phyloP scores from a whole-genome alignment of 2,888 invertebrate species.

The Cheilosia impressa region DNA sequence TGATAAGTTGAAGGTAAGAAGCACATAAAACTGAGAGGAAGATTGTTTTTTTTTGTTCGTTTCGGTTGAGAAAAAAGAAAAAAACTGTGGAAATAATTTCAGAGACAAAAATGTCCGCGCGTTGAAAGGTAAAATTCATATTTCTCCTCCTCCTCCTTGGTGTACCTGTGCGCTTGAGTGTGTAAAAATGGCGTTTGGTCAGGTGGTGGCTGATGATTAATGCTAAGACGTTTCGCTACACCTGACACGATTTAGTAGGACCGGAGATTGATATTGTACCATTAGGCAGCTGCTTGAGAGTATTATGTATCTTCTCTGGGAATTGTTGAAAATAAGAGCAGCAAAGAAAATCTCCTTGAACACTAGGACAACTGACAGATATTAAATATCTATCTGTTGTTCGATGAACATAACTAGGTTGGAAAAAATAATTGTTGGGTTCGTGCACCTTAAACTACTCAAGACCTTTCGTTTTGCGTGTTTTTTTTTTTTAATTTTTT shows the following conservation, averaged over 20 bases:
- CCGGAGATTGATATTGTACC: not conserved
- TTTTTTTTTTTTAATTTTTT: too few species aligned
- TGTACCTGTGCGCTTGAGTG: constrained; percentile 16
- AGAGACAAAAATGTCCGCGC: constrained; percentile 50
- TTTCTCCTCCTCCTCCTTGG: constrained; percentile 18
- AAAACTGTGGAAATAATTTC: too few species aligned
- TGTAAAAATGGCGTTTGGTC: constrained; percentile 63
- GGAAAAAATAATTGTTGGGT: too few species aligned
- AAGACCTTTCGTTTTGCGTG: too few species aligned
- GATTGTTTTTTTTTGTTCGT: constrained; percentile 4
- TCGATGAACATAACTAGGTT: too few species aligned
- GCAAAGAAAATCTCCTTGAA: too few species aligned
- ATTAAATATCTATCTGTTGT: too few species aligned
- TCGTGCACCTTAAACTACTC: too few species aligned
- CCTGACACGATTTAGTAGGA: constrained; percentile 47
- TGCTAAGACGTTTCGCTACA: constrained; percentile 52
- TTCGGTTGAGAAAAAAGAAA: too few species aligned
- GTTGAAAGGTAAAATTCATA: constrained; percentile 46
- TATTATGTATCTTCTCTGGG: not conserved
- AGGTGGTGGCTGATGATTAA: constrained; percentile 49
- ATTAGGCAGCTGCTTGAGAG: constrained; percentile 20
- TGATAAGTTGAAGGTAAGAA: constrained; percentile 71
- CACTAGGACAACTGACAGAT: too few species aligned
- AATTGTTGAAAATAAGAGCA: not conserved
- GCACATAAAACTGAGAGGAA: constrained; percentile 60